Base-by-base conservation (phyloP, 2,797 vertebrate genomes). In the Gambusia yucatana region DNA sequence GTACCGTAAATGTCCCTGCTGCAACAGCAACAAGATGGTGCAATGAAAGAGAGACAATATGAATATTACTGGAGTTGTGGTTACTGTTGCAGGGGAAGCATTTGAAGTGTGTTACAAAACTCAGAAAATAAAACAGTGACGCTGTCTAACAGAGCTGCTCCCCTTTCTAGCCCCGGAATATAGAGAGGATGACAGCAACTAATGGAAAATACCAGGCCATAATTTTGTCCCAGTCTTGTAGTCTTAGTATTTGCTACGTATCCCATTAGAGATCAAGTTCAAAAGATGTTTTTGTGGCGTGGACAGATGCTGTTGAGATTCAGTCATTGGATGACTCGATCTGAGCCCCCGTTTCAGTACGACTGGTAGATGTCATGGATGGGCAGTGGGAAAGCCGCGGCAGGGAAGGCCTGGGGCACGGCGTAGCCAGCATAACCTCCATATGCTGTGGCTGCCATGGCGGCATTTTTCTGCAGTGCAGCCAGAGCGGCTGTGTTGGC, bases 321-420 rank as follows among this genome's bases (percentile, higher is more conserved):
- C 90, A 81, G 84, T 86, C 83, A 79, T 81, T 78, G 73, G 83
- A 76, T 72, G 55, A 74, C 70, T 73, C 74, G 76, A 83, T 30
- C 59, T 75, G 81, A 87, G 89, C 86, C 71, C 76, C 67, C 28
- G 9, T 9, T 94, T 95, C 94, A 99, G 92, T 99, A 99, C 5
- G 97, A 98, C 94, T 97, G 98, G 93, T 99, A 99, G 94, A 99
- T 82, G 0, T 99, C 98, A 0, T 99, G 98, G 81, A 99, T 96
- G 81, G 98, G 98, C 82, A 99, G 95, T 94, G 98, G 98, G 89
- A 99, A 97, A 77, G 98, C 89, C 0, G 97, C 92, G 0, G 97
- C 88, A 0, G 98, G 98, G 90, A 99, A 99, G 14, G 98, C 96
- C 22, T 98, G 98, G 30, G 98, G 98, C 79, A 96, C 46, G 43